A percentile compares a stretch with the other conserved stretches of the same genome.
Evolutionary conservation across 2,113 vertebrate genomes (phyloP).

Genomic region (Notarius quadriscutis): DNA sequence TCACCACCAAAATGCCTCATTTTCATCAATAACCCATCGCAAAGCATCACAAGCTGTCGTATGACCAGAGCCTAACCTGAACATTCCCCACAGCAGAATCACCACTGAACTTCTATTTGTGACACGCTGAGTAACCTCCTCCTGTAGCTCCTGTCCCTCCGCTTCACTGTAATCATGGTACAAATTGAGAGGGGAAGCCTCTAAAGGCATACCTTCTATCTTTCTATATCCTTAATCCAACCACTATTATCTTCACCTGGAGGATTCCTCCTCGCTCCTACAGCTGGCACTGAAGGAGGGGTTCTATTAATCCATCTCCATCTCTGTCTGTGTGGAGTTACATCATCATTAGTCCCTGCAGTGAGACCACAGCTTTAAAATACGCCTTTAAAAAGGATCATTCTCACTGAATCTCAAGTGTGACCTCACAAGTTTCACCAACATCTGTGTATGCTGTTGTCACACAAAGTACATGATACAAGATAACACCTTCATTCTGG

Average conservation of each 20-base stretch:
- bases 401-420: too few relatives aligned
- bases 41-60: too few relatives aligned
- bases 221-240: background rate
- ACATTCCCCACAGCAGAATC: background rate
- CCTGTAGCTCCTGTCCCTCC: background rate
- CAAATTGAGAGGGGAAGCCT: background rate
- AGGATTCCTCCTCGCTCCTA: background rate
- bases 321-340: background rate
- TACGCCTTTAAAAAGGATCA: background rate
- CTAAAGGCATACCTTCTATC: background rate
- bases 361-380: background rate
- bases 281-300: background rate
- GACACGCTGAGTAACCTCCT: background rate
- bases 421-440: background rate
- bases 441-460: background rate
- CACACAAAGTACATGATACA: background rate
- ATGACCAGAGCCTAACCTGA: background rate
- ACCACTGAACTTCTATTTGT: background rate
- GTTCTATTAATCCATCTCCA: background rate
- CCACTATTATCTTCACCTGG: slow-evolving; percentile 1
- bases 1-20: too few relatives aligned
- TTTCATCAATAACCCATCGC: too few relatives aligned
- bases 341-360: background rate
- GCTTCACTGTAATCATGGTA: background rate
- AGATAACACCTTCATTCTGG: background rate